A percentile compares a stretch with the other conserved stretches of the same genome.
These are phyloP conservation scores for Drosophila multiciliata DNA, from an alignment of 2,888 invertebrate species.

Conservation along the genomic window DNA sequence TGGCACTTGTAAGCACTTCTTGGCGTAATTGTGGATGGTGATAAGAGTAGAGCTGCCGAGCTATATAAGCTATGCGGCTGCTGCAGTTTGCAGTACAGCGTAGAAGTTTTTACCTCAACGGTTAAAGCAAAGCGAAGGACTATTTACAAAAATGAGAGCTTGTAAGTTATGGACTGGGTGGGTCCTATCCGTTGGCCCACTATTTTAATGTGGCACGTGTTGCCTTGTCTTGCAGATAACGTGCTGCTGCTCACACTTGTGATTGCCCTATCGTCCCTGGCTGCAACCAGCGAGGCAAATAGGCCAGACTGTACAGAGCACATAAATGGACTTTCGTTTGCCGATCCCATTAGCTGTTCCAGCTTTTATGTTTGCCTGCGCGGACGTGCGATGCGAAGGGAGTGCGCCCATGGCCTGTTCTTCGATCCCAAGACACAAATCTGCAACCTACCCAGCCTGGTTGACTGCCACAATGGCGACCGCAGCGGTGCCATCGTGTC, in stretches of 20 bases:
- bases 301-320: conserved; percentile 50
- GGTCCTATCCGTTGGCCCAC: not conserved
- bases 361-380: conserved; percentile 57
- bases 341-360: conserved; percentile 57
- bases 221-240: conserved; percentile 38
- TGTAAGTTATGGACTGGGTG: conserved; percentile 41
- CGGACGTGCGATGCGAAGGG: conserved; percentile 45
- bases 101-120: conserved; percentile 32
- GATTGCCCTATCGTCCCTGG: conserved; percentile 35
- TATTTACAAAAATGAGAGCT: conserved; percentile 48
- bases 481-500: conserved; percentile 35
- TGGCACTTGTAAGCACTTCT: conserved; percentile 24
- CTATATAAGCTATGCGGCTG: conserved; percentile 40
- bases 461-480: conserved; percentile 50
- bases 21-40: conserved; percentile 24
- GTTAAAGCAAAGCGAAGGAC: conserved; percentile 35
- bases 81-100: conserved; percentile 34
- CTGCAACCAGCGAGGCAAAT: conserved; percentile 34
- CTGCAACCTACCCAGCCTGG: conserved; percentile 46
- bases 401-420: conserved; percentile 46
- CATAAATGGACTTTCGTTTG: conserved; percentile 49
- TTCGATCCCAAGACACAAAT: conserved; percentile 53
- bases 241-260: conserved; percentile 55
- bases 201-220: not conserved
- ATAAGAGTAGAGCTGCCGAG: conserved; percentile 28